Evolutionary conservation across 2,888 invertebrate genomes (phyloP), one percentile per base, ranked within the genome.

Genomic region (Petrophora chlorosata): DNA sequence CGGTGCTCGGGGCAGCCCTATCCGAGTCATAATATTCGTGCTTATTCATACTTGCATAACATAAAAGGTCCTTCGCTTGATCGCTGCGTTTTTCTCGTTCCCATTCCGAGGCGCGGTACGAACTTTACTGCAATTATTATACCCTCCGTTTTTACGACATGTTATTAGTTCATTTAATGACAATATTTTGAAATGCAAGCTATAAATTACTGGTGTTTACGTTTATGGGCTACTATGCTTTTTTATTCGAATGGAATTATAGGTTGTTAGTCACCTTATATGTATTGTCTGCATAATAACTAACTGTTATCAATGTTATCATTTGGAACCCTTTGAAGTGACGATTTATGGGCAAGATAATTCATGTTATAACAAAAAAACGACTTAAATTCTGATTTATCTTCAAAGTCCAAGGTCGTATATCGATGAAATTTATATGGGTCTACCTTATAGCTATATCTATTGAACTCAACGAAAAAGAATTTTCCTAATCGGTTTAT

Each of bases 31-130:
- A 66, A 69, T 64, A n/a, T n/a, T n/a, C n/a, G n/a, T n/a, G n/a
- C n/a, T n/a, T n/a, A 70, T 56, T 66, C 61, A 56, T 58, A 66
- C 67, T 73, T 67, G 65, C 74, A 70, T 68, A 67, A 67, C 42
- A n/a, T 42, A 36, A 48, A 72, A 70, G 71, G 67, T 67, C 65
- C 66, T 66, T 59, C 32, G 64, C 59, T 65, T 65, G 63, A 56
- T 64, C 63, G 61, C 61, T 52, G 61, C 57, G 54, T 55, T 62
- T 62, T 54, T 53, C 43, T 12, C 42, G 67, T 69, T 57, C 59
- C 66, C 73, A 65, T 59, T 64, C 9, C 30, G 28, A 40, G 8
- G 10, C 25, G 51, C 68, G 65, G 28, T 44, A 68, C 67, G 73
- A 45, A n/a, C 41, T 26, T 45, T 38, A 51, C 41, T 26, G 48